These are phyloP conservation scores for Riptortus pedestris DNA, from an alignment of 1,140 invertebrate species.

Conservation along the genomic window DNA sequence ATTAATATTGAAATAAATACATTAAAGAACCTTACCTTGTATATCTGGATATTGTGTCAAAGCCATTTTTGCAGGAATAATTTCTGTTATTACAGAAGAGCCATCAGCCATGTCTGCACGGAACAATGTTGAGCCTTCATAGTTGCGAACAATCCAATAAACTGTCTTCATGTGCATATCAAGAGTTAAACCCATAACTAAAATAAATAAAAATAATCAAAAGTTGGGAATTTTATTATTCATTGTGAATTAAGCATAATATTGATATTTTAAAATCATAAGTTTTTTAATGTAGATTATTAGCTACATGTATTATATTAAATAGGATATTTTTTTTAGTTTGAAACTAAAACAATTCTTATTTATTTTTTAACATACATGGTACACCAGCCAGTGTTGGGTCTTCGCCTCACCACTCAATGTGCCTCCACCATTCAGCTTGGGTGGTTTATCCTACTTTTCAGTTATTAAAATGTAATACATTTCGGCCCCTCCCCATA, in stretches of 20 bases:
- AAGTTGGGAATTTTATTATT: neutral
- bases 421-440: too few relatives aligned
- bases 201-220: constrained; percentile 33
- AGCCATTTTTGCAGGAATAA: constrained; percentile 39
- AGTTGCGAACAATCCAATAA: constrained; percentile 69
- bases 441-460: too few relatives aligned
- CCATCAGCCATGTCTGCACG: constrained; percentile 51
- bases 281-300: too few relatives aligned
- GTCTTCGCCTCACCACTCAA: too few relatives aligned
- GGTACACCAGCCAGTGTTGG: too few relatives aligned
- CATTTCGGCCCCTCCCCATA: too few relatives aligned
- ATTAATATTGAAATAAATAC: neutral
- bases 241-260: neutral
- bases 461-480: too few relatives aligned
- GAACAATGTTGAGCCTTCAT: constrained; percentile 61
- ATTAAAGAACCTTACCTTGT: constrained; percentile 36
- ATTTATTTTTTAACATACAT: too few relatives aligned
- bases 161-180: constrained; percentile 60
- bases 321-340: too few relatives aligned
- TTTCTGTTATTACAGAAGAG: constrained; percentile 35
- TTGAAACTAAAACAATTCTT: too few relatives aligned
- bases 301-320: too few relatives aligned
- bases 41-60: constrained; percentile 42
- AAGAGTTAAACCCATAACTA: constrained; percentile 69
- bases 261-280: too few relatives aligned